Evolutionary conservation across 1,140 invertebrate species (phyloP).

Genomic region (Rhysida immarginata): DNA sequence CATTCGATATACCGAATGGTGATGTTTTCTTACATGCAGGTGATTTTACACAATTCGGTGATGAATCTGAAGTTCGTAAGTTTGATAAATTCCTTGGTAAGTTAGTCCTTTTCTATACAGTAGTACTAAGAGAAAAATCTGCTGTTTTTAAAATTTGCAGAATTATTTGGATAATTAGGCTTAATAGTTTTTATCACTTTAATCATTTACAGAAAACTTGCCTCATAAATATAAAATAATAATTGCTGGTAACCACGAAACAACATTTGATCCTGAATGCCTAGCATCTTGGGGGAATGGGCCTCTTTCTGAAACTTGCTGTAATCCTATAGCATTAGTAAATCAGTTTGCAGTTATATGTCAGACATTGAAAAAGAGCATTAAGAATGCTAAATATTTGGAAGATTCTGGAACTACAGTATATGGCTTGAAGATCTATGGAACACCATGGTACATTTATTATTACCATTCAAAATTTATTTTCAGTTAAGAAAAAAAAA

Average conservation of each 20-base stretch:
- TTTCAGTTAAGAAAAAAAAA: too few species aligned
- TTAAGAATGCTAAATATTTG: slow-evolving; percentile 65
- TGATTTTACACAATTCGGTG: slow-evolving; percentile 68
- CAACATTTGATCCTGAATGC: slow-evolving; percentile 76
- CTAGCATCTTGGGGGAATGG: slow-evolving; percentile 37
- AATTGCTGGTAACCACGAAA: slow-evolving; percentile 77
- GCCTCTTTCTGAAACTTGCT: too few species aligned
- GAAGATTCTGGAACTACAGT: slow-evolving; percentile 50
- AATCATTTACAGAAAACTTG: slow-evolving; percentile 41
- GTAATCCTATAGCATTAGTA: too few species aligned
- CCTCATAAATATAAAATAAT: slow-evolving; percentile 72
- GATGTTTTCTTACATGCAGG: slow-evolving; percentile 79
- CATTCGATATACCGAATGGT: slow-evolving; percentile 54
- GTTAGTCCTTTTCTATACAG: too few species aligned
- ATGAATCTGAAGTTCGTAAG: slow-evolving; percentile 51
- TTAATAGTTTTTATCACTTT: too few species aligned
- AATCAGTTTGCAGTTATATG: too few species aligned
- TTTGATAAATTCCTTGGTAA: slow-evolving; percentile 71
- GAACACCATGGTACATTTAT: slow-evolving; percentile 67
- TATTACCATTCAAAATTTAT: too few species aligned
- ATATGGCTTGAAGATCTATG: slow-evolving; percentile 67
- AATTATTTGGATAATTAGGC: too few species aligned
- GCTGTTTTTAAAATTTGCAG: too few species aligned
- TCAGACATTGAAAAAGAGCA: too few species aligned
- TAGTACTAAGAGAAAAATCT: too few species aligned